Conservation (phyloP, 2,888 invertebrate genomes). For the Cryptosula pallasiana region DNA sequence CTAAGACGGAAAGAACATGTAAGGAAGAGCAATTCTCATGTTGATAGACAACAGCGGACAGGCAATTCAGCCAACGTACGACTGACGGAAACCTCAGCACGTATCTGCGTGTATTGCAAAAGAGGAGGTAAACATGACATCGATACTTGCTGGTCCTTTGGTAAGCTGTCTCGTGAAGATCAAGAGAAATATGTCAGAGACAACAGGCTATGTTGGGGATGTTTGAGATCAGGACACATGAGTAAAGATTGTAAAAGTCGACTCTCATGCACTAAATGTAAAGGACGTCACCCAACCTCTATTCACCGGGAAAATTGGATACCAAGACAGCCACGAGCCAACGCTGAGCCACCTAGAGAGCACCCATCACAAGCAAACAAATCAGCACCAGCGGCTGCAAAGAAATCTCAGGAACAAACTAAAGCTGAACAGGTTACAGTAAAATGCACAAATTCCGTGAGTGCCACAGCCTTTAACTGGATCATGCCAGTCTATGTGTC, state of each 20-base stretch:
- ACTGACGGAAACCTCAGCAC: neutral
- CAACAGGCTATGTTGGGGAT: constrained; percentile 32
- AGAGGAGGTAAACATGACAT: neutral
- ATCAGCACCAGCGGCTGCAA: neutral
- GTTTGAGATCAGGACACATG: constrained; percentile 30
- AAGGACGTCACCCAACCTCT: neutral
- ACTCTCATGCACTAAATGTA: constrained; percentile 28
- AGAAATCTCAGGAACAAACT: neutral
- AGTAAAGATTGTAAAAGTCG: constrained; percentile 29
- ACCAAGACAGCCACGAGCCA: neutral
- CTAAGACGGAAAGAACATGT: neutral
- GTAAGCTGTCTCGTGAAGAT: neutral
- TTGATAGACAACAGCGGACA: neutral
- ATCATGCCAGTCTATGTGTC: neutral
- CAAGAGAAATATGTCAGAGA: constrained; percentile 20
- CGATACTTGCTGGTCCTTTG: neutral
- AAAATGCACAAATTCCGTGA: neutral
- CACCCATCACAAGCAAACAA: neutral
- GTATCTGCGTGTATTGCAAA: neutral
- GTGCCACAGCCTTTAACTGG: neutral
- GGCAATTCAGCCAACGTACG: neutral
- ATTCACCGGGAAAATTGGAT: neutral
- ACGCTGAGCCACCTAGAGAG: neutral
- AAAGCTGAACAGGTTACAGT: neutral
- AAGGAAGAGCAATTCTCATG: neutral